Base-by-base conservation (phyloP, 1,140 invertebrate species). In the Drosophila nigromelanica region DNA sequence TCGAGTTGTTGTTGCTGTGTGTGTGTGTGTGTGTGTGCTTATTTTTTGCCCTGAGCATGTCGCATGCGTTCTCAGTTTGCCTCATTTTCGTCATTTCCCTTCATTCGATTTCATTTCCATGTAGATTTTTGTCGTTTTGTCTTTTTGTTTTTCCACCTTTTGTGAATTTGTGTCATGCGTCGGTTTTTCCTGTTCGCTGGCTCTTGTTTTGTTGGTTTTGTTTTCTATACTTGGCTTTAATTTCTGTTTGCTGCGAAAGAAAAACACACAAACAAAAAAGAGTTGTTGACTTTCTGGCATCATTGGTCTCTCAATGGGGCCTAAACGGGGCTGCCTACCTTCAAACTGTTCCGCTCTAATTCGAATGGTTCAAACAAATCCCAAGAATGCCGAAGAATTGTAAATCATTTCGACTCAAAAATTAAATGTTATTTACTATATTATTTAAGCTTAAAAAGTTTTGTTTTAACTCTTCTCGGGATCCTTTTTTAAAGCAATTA, bases 181-280 rank as follows among this genome's bases (percentile, higher is more conserved):
- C 62, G 73, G 60, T 61, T 80, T 83, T 83, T 86, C 78, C 78
- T 74, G 70, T 67, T 69, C 61, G 54, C 45, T 77, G 51, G 42
- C 51, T 47, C 33, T 47, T 55, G 35, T 35, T 59, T 21, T 37
- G 10, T 37, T 66, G 43, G 7, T 43, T 33, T 47, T n/a, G 4
- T 52, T 70, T 54, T 54, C 47, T 62, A 60, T 45, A 55, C 61
- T 75, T 79, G 79, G 64, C 83, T 83, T 89, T 83, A 79, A 76
- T 87, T 82, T 87, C 76, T 78, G 82, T 89, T 77, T 79, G 85
- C 76, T 89, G 83, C 62, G 79, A 82, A 87, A 89, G 76, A 64
- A 79, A 79, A 76, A 89, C 76, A 76, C 15, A 30, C 6, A 30
- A 21, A 50, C 47, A 77, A 73, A 60, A 69, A 55, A 76, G 50